Evolutionary conservation across 1,140 invertebrate species (phyloP).

Genomic region (Stratiolaelaps scimitus): DNA sequence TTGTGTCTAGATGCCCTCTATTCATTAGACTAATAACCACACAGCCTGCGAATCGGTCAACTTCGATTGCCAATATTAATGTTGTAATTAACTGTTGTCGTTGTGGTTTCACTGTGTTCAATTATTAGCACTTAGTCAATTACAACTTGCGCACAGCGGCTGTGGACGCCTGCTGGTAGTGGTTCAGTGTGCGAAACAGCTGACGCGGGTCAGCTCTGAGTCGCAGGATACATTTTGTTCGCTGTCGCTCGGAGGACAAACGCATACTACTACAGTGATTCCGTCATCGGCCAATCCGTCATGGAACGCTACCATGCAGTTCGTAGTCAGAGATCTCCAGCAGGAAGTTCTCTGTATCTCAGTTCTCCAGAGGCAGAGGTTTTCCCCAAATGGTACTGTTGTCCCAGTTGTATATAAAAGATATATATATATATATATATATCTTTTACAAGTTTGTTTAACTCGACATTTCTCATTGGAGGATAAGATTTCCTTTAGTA

Average conservation of each 20-base stretch:
- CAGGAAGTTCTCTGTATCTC: slow-evolving; percentile 62
- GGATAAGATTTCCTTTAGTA: too few species aligned
- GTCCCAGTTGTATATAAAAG: not conserved
- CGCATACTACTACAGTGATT: slow-evolving; percentile 55
- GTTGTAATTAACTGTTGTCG: not conserved
- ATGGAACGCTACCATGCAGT: slow-evolving; percentile 74
- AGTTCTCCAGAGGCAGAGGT: slow-evolving; percentile 63
- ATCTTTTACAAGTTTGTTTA: not conserved
- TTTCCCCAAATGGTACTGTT: slow-evolving; percentile 57
- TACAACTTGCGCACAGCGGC: slow-evolving; percentile 46
- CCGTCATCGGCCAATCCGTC: slow-evolving; percentile 51
- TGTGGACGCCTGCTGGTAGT: slow-evolving; percentile 54
- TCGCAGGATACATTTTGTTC: slow-evolving; percentile 46
- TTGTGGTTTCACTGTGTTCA: not conserved
- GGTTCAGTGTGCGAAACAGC: slow-evolving; percentile 46
- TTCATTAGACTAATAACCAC: too few species aligned
- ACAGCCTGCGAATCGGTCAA: too few species aligned
- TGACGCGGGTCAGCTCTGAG: slow-evolving; percentile 10
- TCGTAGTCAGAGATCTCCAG: slow-evolving; percentile 57
- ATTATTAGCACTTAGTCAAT: not conserved
- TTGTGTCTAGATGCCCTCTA: not conserved
- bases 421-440: slow-evolving; percentile 25
- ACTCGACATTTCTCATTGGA: not conserved
- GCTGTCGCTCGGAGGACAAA: slow-evolving; percentile 61
- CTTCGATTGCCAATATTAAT: not conserved